phyloP scores from a whole-genome alignment of 2,113 vertebrate species.

The Zosterops hypoxanthus region DNA sequence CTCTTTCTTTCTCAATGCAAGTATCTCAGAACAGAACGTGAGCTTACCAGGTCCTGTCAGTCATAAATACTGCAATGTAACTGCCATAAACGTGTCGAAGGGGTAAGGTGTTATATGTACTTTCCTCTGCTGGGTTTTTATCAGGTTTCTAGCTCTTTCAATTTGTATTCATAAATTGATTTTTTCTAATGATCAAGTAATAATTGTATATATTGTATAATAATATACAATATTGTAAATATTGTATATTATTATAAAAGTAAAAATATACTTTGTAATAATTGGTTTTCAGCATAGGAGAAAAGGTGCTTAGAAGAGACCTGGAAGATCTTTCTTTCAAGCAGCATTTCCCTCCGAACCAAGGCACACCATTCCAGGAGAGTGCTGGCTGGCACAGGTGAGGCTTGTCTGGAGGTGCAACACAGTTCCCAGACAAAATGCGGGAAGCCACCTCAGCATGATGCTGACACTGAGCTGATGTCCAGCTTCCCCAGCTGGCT shows the following conservation, averaged over 20 bases:
- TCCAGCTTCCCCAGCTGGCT: background rate
- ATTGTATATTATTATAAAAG: background rate
- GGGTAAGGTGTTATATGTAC: background rate
- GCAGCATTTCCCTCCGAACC: background rate
- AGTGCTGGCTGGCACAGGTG: fast-evolving
- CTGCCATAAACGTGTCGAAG: background rate
- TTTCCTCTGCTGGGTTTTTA: background rate
- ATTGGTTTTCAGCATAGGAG: background rate
- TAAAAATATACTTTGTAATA: background rate
- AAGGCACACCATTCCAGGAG: fast-evolving
- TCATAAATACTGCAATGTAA: background rate
- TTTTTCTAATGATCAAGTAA: background rate
- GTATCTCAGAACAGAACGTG: background rate
- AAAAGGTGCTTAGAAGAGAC: background rate
- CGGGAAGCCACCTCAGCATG: fast-evolving
- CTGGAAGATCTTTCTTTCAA: background rate
- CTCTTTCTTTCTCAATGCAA: background rate
- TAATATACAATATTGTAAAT: too few relatives aligned
- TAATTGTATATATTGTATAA: background rate
- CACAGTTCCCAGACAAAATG: background rate
- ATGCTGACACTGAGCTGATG: background rate
- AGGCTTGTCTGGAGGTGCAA: background rate
- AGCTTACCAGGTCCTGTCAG: background rate
- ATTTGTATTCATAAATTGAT: background rate
- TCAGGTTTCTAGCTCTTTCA: background rate